phyloP scores from a whole-genome alignment of 2,797 vertebrate species.

The Lutra lutra region DNA sequence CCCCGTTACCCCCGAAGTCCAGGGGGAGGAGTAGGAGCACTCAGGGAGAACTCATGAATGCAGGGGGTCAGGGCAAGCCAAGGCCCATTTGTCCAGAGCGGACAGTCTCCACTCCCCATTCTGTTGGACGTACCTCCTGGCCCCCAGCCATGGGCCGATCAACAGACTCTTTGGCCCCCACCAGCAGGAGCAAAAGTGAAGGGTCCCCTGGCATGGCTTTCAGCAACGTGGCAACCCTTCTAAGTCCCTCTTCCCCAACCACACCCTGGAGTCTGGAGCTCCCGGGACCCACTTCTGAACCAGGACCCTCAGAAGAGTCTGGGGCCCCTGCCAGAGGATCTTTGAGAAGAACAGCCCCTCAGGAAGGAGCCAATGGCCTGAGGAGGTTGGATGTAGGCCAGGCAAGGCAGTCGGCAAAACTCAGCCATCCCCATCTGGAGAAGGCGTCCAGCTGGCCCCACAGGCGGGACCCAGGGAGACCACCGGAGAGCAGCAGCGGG shows the following conservation, averaged over 20 bases:
- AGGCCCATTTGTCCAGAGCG: conserved; percentile 30
- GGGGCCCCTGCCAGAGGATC: not conserved
- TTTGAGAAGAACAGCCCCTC: not conserved
- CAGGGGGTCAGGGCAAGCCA: not conserved
- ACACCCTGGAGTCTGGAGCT: conserved; percentile 37
- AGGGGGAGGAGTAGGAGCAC: conserved; percentile 44
- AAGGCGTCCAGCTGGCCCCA: conserved; percentile 87
- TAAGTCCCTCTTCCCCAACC: conserved; percentile 77
- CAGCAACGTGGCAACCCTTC: conserved; percentile 82
- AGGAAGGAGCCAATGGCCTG: conserved; percentile 29
- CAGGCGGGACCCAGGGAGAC: conserved; percentile 63
- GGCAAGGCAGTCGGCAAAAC: conserved; percentile 20
- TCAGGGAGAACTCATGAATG: not conserved
- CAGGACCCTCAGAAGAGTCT: not conserved
- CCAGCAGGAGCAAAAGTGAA: conserved; percentile 62
- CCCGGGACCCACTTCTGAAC: conserved; percentile 25
- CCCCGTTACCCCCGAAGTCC: conserved; percentile 71
- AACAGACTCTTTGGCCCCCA: conserved; percentile 45
- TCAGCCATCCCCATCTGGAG: conserved; percentile 83
- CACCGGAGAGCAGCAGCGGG: not conserved
- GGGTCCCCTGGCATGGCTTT: conserved; percentile 78
- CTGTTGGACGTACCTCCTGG: conserved; percentile 73
- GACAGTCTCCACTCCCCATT: not conserved
- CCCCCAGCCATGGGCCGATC: conserved; percentile 67
- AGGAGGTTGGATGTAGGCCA: conserved; percentile 34